phyloP scores from a whole-genome alignment of 1,140 invertebrate genomes.

The Chironomus striatipennis region DNA sequence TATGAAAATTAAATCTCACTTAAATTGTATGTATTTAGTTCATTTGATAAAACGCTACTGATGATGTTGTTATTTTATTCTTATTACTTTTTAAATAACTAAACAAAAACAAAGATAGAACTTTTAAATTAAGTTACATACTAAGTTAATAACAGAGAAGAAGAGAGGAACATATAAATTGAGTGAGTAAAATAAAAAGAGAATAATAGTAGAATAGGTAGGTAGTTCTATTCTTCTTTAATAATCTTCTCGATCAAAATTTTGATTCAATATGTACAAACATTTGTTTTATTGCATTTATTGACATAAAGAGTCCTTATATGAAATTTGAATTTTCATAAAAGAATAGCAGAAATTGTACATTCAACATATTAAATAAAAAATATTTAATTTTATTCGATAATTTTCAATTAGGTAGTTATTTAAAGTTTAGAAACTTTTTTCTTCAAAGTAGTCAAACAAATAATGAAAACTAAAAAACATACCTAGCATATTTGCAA shows the following conservation, averaged over 20 bases:
- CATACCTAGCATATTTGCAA: conserved; percentile 87
- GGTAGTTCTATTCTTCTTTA: no score
- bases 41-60: neutral
- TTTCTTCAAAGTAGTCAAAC: no score
- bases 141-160: neutral
- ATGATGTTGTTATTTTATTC: conserved; percentile 24
- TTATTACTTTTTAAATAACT: neutral
- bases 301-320: no score
- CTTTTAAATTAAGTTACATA: neutral
- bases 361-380: no score
- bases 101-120: conserved; percentile 2
- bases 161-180: neutral
- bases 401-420: no score
- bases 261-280: no score
- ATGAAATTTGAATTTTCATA: no score
- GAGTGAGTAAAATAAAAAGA: neutral
- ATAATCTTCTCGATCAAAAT: no score
- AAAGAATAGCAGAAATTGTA: no score
- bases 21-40: conserved; percentile 33
- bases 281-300: no score
- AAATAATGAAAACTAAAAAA: neutral
- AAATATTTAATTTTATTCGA: no score
- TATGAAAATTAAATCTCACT: neutral
- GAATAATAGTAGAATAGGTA: neutral
- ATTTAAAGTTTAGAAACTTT: no score